Evolutionary conservation across 1,140 invertebrate species (phyloP).

Genomic region (Phenacoccus solenopsis): DNA sequence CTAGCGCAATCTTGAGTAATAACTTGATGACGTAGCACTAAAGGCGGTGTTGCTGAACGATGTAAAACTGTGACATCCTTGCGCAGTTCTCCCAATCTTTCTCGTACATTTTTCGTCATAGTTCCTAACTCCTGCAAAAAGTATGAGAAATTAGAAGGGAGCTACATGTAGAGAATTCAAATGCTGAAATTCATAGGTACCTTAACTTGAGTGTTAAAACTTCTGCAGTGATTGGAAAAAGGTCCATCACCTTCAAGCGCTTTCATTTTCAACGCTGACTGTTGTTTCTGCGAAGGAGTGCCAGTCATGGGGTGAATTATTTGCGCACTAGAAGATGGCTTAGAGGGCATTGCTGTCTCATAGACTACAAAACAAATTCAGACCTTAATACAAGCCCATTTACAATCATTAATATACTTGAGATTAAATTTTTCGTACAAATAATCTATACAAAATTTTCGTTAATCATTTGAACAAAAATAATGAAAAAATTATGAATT

Average conservation of each 20-base stretch:
- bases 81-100: slow-evolving; percentile 48
- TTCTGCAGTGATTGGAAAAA: slow-evolving; percentile 48
- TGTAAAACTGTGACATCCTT: slow-evolving; percentile 43
- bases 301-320: slow-evolving; percentile 12
- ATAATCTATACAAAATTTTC: too few relatives aligned
- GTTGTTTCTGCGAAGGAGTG: slow-evolving; percentile 37
- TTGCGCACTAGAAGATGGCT: not conserved
- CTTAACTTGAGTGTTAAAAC: slow-evolving; percentile 47
- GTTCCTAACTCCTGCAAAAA: slow-evolving; percentile 41
- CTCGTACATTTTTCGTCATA: slow-evolving; percentile 47
- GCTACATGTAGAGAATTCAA: too few relatives aligned
- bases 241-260: slow-evolving; percentile 41
- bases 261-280: slow-evolving; percentile 35
- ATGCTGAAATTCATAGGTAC: slow-evolving; percentile 30
- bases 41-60: slow-evolving; percentile 43
- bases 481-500: not conserved
- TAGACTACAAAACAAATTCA: not conserved
- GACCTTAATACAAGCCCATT: too few relatives aligned
- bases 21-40: slow-evolving; percentile 42
- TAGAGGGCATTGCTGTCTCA: not conserved
- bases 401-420: too few relatives aligned
- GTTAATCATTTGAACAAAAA: not conserved
- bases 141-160: too few relatives aligned
- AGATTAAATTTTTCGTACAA: too few relatives aligned
- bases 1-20: slow-evolving; percentile 45